Percentiles rank a stretch among this genome's conserved stretches.
phyloP scores from a whole-genome alignment of 2,113 vertebrate genomes.

The Elaphurus davidianus region DNA sequence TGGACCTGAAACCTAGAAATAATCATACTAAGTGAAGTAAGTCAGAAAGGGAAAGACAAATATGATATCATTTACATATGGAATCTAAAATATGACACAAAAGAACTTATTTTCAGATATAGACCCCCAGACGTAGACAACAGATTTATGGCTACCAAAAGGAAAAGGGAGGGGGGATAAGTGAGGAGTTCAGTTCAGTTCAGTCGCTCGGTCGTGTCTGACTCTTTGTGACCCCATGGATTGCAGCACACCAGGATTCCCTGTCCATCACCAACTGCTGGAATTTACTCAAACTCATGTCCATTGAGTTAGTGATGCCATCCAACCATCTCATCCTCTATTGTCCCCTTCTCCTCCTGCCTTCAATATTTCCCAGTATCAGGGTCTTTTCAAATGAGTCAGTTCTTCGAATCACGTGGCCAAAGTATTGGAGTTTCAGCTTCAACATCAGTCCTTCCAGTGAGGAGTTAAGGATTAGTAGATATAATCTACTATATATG shows the following conservation, averaged over 20 bases:
- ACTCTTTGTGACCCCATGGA: neutral
- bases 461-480: neutral
- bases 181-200: neutral
- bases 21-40: neutral
- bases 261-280: neutral
- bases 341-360: neutral
- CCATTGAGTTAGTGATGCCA: neutral
- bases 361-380: neutral
- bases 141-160: neutral
- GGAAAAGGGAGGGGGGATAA: neutral
- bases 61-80: neutral
- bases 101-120: neutral
- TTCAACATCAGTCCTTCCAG: neutral
- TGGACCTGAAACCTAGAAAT: neutral
- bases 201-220: fast-evolving
- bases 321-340: neutral
- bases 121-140: neutral
- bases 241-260: neutral
- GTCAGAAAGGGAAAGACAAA: neutral
- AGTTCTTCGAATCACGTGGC: neutral
- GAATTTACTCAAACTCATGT: neutral
- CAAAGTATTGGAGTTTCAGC: neutral
- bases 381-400: neutral
- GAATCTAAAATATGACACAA: neutral
- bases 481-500: neutral